Base-by-base conservation (phyloP, 2,113 vertebrate genomes). In the Serilophus lunatus region DNA sequence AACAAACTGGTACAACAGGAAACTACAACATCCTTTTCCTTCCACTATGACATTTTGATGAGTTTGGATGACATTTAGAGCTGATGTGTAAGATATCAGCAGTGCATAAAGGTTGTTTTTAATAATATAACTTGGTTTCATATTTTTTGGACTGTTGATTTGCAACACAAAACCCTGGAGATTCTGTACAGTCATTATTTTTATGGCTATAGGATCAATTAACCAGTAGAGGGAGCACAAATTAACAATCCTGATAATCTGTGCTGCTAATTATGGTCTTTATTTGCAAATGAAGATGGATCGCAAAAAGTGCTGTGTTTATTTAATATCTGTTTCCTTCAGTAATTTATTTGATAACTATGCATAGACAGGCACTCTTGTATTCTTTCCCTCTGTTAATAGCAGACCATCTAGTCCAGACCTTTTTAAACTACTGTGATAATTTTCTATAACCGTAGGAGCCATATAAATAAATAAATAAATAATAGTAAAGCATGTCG, bases 281-380 rank as follows among this genome's bases (percentile, higher is more conserved):
- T 57, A 57, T 88, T 93, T 92, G 45, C 45, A 83, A 91, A 83
- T 45, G 93, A 92, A 89, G 74, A 74, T 68, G 40, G 63, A 89
- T 86, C 35, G 50, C 13, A 0, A 50, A 42, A 92, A 88, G 18
- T 75, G 10, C 20, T 72, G 31, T 83, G 31, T 74, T 64, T 91
- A n/a, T 92, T 96, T 88, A 86, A 12, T 76, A 66, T n/a, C 29
- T 77, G 4, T 76, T 82, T 82, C 16, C 12, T 82, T 28, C 31
- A 57, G 9, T 80, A 53, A 60, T 40, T 35, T 78, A 9, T 64
- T 79, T 64, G n/a, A 33, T 75, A 65, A 23, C 28, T 65, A 23
- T 8, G 13, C 20, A 16, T 9, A 82, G 51, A 13, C 56, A 78
- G 13, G 66, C 14, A n/a, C 12, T 45, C 0, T 12, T 25, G 61